Evolutionary conservation across 23 tunicate species (phyloP).

Genomic region (Halocynthia roretzi): DNA sequence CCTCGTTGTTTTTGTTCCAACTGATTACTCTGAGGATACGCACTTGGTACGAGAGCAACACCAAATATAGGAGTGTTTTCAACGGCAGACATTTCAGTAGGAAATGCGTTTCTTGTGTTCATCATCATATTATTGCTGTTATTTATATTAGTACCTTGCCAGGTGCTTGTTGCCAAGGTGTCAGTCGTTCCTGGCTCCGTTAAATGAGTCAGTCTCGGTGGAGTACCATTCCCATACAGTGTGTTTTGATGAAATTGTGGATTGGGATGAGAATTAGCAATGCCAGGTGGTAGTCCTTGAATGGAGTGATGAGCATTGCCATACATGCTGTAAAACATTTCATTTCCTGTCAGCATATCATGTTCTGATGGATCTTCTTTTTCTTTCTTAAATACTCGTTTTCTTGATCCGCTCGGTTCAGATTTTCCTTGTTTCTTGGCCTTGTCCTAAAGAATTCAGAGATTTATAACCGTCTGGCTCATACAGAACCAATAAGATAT

Average conservation of each 20-base stretch:
- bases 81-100: too few relatives aligned
- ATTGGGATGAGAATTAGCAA: neutral
- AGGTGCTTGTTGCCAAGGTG: neutral
- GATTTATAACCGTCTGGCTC: neutral
- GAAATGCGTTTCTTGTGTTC: too few relatives aligned
- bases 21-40: too few relatives aligned
- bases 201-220: neutral
- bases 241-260: slow-evolving; percentile 1
- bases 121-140: slow-evolving; percentile 21
- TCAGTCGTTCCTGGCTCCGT: slow-evolving; percentile 5
- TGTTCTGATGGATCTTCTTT: slow-evolving; percentile 1
- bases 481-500: neutral
- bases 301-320: neutral
- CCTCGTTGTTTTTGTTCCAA: too few relatives aligned
- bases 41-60: too few relatives aligned
- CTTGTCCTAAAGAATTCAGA: slow-evolving; percentile 45
- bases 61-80: too few relatives aligned
- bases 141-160: slow-evolving; percentile 16
- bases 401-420: too few relatives aligned
- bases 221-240: neutral
- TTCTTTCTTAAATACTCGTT: slow-evolving; percentile 6
- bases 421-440: slow-evolving; percentile 43
- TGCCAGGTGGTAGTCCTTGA: neutral
- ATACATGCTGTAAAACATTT: slow-evolving; percentile 22
- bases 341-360: slow-evolving; percentile 27